Base-by-base conservation (phyloP, 2,797 vertebrate species). In the Diglossa cyanea region DNA sequence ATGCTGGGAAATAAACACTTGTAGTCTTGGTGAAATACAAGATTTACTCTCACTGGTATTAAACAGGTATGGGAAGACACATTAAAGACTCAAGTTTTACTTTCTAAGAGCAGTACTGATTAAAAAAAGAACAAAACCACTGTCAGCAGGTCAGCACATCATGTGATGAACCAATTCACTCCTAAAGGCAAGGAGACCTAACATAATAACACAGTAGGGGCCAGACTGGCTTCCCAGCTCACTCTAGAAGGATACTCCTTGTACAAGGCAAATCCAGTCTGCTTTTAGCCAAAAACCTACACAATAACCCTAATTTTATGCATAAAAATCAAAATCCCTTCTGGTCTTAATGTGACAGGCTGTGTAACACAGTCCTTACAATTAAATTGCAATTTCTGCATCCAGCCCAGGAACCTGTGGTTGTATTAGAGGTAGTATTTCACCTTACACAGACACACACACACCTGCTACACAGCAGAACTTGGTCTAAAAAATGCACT, bases 1-100 rank as follows among this genome's bases (percentile, higher is more conserved):
- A 90, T 33, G 26, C 78, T 67, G 83, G 96, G 97, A 98, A 97
- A 96, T 84, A 60, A 95, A 97, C 74, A 81, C 95, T 60, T 62
- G 83, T 76, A 60, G 44, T 62, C 91, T 28, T 37, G 78, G 66
- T 81, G 96, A 97, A 96, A 96, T 47, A 74, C 74, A 95, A 95
- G 96, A 90, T 88, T 71, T 72, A 55, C 63, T 72, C 60, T 90
- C 94, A 42, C 24, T 91, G 55, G 74, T 58, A 82, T 94, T 76
- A 21, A 75, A 61, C 6, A 6, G 75, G 37, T 72, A 93, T 62
- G 67, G 23, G 30, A 91, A 92, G 72, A 95, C 96, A 97, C 93
- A 78, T 91, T 94, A 95, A 96, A 97, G 84, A 83, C 53, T 80
- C 42, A 11, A 31, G 20, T 42, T 85, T 85, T 57, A 23, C 75